Evolutionary conservation across 2,113 vertebrate genomes (phyloP).

Genomic region (Pithys albifrons): DNA sequence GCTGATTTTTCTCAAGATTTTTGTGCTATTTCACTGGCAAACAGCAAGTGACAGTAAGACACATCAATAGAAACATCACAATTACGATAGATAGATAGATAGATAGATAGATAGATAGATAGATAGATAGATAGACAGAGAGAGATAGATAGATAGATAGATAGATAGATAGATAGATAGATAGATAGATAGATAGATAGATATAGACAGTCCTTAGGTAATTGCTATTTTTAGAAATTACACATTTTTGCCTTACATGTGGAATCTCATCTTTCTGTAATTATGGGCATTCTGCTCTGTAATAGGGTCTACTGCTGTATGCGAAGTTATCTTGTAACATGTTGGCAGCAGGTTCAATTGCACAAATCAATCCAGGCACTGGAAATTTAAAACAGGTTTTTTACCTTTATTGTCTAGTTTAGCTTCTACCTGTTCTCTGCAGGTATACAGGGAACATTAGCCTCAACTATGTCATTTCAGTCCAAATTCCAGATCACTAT

Average conservation of each 20-base stretch:
- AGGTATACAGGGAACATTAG: background rate
- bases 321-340: slow-evolving; percentile 5
- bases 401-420: background rate
- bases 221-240: slow-evolving; percentile 2
- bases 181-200: background rate
- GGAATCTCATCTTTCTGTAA: background rate
- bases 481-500: slow-evolving; percentile 9
- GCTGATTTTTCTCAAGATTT: background rate
- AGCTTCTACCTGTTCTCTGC: background rate
- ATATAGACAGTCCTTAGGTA: background rate
- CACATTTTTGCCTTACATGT: background rate
- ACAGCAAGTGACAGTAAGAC: background rate
- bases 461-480: background rate
- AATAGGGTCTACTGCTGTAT: background rate
- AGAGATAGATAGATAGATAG: no score
- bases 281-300: background rate
- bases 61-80: background rate
- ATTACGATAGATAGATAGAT: background rate
- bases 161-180: background rate
- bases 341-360: slow-evolving; percentile 10
- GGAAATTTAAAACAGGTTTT: background rate
- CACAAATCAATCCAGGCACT: background rate
- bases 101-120: background rate
- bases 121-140: background rate
- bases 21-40: background rate